Evolutionary conservation across 2,888 invertebrate species (phyloP).

Genomic region (Scaptomyza cyrtandrae): DNA sequence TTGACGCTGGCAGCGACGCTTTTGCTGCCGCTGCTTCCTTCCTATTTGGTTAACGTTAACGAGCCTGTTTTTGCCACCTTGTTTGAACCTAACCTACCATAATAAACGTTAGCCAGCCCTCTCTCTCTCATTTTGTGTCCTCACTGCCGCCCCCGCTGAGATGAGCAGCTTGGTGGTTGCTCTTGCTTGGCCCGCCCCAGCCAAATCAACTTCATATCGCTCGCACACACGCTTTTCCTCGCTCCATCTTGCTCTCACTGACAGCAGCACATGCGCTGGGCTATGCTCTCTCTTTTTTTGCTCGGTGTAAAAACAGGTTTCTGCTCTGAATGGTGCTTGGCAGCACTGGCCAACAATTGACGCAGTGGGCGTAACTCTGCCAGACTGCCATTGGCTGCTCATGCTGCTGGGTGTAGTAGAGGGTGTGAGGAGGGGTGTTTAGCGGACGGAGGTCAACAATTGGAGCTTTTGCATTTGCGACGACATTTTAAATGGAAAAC

Average conservation of each 20-base stretch:
- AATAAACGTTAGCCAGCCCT: conserved; percentile 64
- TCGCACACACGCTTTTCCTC: conserved; percentile 16
- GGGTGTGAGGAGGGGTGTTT: neutral
- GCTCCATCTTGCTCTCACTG: conserved; percentile 11
- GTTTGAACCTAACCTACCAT: conserved; percentile 83
- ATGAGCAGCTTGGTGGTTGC: conserved; percentile 31
- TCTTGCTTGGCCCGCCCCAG: conserved; percentile 48
- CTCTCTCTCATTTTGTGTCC: conserved; percentile 6
- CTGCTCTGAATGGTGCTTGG: conserved; percentile 59
- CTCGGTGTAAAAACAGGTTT: conserved; percentile 60
- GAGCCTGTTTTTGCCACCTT: conserved; percentile 79
- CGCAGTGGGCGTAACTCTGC: conserved; percentile 63
- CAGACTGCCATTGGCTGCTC: conserved; percentile 55
- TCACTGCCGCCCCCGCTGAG: conserved; percentile 20
- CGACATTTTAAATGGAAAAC: conserved; percentile 83
- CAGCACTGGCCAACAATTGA: conserved; percentile 69
- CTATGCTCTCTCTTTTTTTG: conserved; percentile 32
- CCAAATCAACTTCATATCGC: conserved; percentile 28
- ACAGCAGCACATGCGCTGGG: conserved; percentile 9
- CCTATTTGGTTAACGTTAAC: conserved; percentile 76
- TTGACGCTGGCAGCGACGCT: conserved; percentile 38
- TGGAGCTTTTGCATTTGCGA: conserved; percentile 60
- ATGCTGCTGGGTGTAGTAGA: neutral
- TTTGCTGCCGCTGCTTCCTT: conserved; percentile 68
- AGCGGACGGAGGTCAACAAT: neutral